Conservation (phyloP, 2,797 vertebrate species). For the Cygnus olor region DNA sequence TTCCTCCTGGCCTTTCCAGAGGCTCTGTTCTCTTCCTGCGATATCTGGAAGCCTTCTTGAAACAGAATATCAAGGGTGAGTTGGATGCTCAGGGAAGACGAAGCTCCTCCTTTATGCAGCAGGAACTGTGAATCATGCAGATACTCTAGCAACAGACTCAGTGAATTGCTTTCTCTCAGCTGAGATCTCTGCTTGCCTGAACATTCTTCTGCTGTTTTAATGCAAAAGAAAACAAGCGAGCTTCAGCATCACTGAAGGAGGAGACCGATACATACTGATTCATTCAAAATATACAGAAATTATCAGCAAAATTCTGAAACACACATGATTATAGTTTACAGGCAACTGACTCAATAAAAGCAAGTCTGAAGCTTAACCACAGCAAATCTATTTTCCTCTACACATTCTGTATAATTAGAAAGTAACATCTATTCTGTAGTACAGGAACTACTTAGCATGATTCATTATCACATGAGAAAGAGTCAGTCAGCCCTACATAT, state of each 20-base stretch:
- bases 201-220: neutral
- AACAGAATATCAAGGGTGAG: neutral
- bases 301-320: neutral
- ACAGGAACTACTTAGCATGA: neutral
- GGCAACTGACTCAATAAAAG: neutral
- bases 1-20: neutral
- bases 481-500: neutral
- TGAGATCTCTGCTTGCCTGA: neutral
- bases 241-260: neutral
- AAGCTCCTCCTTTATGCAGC: neutral
- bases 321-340: accelerated
- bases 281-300: neutral
- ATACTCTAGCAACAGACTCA: neutral
- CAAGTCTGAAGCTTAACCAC: neutral
- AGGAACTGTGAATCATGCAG: neutral
- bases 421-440: neutral
- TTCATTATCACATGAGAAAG: neutral
- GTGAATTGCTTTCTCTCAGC: neutral
- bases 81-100: neutral
- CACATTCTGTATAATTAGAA: neutral
- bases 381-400: neutral
- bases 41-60: neutral
- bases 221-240: neutral
- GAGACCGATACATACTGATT: neutral
- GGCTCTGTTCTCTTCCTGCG: neutral